Percentiles rank a stretch among this genome's conserved stretches.
Evolutionary conservation across 1,140 invertebrate species (phyloP).

Genomic region (Vanessa tameamea): DNA sequence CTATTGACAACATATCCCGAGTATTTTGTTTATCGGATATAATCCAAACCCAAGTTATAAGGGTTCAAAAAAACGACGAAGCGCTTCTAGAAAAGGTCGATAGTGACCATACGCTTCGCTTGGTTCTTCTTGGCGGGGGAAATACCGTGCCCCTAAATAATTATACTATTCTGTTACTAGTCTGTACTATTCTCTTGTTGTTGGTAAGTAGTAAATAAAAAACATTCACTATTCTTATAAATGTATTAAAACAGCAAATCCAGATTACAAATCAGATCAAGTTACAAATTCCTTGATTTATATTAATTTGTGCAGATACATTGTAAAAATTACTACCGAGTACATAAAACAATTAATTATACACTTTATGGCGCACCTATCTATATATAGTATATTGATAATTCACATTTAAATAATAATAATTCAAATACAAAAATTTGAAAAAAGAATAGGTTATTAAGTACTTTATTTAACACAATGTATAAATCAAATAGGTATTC

Average conservation of each 20-base stretch:
- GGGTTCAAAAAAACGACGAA: too few species aligned
- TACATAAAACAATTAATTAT: constrained; percentile 20
- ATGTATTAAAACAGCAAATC: constrained; percentile 76
- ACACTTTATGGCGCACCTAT: constrained; percentile 38
- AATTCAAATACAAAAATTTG: constrained; percentile 6
- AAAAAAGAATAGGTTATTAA: background rate
- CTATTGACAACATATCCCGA: too few species aligned
- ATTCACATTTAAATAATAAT: background rate
- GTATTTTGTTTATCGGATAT: too few species aligned
- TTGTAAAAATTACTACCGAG: constrained; percentile 17
- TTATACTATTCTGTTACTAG: too few species aligned
- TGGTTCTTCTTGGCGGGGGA: too few species aligned
- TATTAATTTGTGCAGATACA: constrained; percentile 53
- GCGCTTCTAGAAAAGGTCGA: too few species aligned
- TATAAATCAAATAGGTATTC: too few species aligned
- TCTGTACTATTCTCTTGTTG: too few species aligned
- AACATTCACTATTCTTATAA: constrained; percentile 57
- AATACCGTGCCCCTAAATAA: too few species aligned
- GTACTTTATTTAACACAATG: background rate
- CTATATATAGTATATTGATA: background rate
- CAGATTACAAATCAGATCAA: constrained; percentile 61
- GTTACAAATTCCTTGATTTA: constrained; percentile 48
- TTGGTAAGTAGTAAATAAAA: background rate
- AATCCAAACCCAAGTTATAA: too few species aligned
- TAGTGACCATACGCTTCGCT: too few species aligned